These are phyloP conservation scores for Pseudomyrmex concolor DNA, from an alignment of 1,140 invertebrate species.

Conservation along the genomic window DNA sequence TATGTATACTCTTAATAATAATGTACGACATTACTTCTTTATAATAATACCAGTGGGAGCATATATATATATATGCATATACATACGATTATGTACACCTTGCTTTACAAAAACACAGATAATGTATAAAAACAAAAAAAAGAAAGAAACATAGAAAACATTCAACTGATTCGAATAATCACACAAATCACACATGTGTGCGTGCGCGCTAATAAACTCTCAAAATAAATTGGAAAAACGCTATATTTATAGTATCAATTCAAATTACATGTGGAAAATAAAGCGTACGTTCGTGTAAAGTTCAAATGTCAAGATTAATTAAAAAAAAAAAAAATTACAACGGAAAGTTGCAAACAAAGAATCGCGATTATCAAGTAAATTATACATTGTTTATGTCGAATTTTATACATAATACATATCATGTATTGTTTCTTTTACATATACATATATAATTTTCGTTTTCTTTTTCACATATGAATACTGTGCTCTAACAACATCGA, in stretches of 20 bases:
- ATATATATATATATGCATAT: slow-evolving; percentile 29
- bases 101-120: slow-evolving; percentile 1
- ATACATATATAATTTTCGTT: not conserved
- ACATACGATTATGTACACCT: slow-evolving; percentile 44
- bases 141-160: slow-evolving; percentile 10
- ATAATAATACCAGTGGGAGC: slow-evolving; percentile 66
- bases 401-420: not conserved
- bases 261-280: slow-evolving; percentile 26
- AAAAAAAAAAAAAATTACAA: too few relatives aligned
- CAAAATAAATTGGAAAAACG: slow-evolving; percentile 36
- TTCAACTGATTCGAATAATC: not conserved
- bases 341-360: too few relatives aligned
- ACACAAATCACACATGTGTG: not conserved
- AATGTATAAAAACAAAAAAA: slow-evolving; percentile 10
- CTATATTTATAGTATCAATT: slow-evolving; percentile 30
- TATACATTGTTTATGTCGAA: too few relatives aligned
- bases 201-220: slow-evolving; percentile 16
- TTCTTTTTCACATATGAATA: slow-evolving; percentile 43
- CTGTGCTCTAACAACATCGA: slow-evolving; percentile 37
- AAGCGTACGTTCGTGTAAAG: slow-evolving; percentile 53
- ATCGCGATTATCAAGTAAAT: too few relatives aligned
- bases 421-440: slow-evolving; percentile 45
- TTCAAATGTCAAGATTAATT: slow-evolving; percentile 15
- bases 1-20: slow-evolving; percentile 43
- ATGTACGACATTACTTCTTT: slow-evolving; percentile 58